Conservation (phyloP, 2,113 vertebrate genomes). For the Lepisosteus osseus region DNA sequence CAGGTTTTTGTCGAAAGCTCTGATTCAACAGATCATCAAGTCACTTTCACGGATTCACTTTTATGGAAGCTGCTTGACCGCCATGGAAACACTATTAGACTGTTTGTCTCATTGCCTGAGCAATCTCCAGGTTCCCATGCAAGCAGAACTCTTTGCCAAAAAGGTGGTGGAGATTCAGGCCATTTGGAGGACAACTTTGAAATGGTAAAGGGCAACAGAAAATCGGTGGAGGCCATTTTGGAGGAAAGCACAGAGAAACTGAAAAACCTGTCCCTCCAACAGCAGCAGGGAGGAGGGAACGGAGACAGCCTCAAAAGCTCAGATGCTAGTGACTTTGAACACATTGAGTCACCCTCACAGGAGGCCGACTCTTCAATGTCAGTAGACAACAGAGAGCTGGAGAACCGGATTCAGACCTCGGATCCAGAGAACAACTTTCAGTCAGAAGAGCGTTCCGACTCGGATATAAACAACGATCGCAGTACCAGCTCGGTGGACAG, state of each 20-base stretch:
- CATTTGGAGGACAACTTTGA: conserved; percentile 70
- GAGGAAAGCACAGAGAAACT: conserved; percentile 97
- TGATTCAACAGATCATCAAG: conserved; percentile 78
- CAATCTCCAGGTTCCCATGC: conserved; percentile 80
- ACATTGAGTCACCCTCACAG: conserved; percentile 85
- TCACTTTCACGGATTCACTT: conserved; percentile 84
- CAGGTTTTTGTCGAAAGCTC: conserved; percentile 97
- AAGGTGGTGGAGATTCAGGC: conserved; percentile 65
- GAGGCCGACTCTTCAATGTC: conserved; percentile 79
- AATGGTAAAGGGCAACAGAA: conserved; percentile 73
- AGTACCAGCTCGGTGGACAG: conserved; percentile 98
- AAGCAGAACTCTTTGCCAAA: conserved; percentile 77
- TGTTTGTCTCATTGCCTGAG: conserved; percentile 86
- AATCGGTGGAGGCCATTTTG: conserved; percentile 90
- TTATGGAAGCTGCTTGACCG: conserved; percentile 95
- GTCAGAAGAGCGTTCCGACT: conserved; percentile 90
- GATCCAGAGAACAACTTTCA: conserved; percentile 82
- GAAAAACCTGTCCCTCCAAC: conserved; percentile 87
- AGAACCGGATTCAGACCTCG: conserved; percentile 80
- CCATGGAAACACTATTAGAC: conserved; percentile 92
- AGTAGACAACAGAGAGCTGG: conserved; percentile 82
- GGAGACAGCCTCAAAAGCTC: conserved; percentile 94
- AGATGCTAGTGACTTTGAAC: conserved; percentile 91
- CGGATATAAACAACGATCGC: conserved; percentile 93
- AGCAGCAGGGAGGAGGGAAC: conserved; percentile 70